Conservation (phyloP, 2,888 invertebrate species). For the Prosopocoilus inquinatus region DNA sequence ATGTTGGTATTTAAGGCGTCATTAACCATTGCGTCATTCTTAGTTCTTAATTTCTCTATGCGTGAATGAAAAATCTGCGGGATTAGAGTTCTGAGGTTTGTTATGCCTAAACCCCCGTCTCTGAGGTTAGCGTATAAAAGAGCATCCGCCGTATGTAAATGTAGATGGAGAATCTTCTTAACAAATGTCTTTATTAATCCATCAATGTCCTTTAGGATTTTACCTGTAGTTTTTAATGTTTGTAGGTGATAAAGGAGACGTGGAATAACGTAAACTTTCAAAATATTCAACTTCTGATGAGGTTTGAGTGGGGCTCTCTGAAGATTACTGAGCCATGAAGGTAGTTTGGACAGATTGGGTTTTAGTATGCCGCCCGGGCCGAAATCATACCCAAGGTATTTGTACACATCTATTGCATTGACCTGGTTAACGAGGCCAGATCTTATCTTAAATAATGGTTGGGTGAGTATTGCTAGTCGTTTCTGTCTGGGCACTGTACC, state of each 20-base stretch:
- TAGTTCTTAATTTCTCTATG: slow-evolving; percentile 3
- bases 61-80: slow-evolving; percentile 21
- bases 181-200: slow-evolving; percentile 33
- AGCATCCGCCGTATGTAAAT: slow-evolving; percentile 27
- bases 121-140: slow-evolving; percentile 18
- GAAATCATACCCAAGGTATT: slow-evolving; percentile 37
- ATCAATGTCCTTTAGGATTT: slow-evolving; percentile 36
- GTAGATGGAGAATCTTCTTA: slow-evolving; percentile 35
- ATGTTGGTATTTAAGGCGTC: not conserved
- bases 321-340: slow-evolving; percentile 31
- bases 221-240: slow-evolving; percentile 11
- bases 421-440: not conserved
- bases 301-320: slow-evolving; percentile 43
- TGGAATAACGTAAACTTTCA: slow-evolving; percentile 41
- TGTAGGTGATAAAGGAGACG: slow-evolving; percentile 11
- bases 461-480: slow-evolving; percentile 10
- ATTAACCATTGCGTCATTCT: not conserved
- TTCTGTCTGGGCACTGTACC: slow-evolving; percentile 6
- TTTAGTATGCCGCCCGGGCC: slow-evolving; percentile 26
- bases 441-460: not conserved
- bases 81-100: slow-evolving; percentile 15
- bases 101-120: slow-evolving; percentile 35
- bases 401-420: slow-evolving; percentile 7
- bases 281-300: slow-evolving; percentile 41
- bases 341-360: slow-evolving; percentile 15